These are phyloP conservation scores for Sarcophaga carnaria DNA, from an alignment of 2,888 invertebrate genomes.

Conservation along the genomic window DNA sequence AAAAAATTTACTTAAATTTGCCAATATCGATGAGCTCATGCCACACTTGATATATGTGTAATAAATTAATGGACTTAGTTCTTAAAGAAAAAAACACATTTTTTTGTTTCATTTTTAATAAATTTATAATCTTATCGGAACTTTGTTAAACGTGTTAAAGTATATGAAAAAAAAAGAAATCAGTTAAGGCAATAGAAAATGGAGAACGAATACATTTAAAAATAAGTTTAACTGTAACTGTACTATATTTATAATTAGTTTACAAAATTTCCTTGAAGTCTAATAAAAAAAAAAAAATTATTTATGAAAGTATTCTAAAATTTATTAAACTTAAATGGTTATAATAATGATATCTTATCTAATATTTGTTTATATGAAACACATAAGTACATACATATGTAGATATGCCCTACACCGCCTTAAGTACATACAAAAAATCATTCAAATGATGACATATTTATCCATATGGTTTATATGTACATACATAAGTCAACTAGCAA, in stretches of 20 bases:
- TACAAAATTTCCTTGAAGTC: not conserved
- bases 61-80: slow-evolving; percentile 21
- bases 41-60: not conserved
- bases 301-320: not conserved
- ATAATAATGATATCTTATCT: not conserved
- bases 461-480: not conserved
- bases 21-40: slow-evolving; percentile 4
- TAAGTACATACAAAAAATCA: not conserved
- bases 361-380: not conserved
- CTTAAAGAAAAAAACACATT: slow-evolving; percentile 8
- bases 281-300: not conserved
- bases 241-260: not conserved
- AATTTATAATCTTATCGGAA: slow-evolving; percentile 48
- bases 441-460: slow-evolving; percentile 21
- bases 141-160: slow-evolving; percentile 35
- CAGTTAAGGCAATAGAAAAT: slow-evolving; percentile 24
- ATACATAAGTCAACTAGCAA: not conserved
- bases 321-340: not conserved
- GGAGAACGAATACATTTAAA: not conserved
- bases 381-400: not conserved
- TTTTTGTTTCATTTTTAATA: not conserved
- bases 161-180: slow-evolving; percentile 4
- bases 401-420: not conserved
- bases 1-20: not conserved
- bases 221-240: not conserved